These are phyloP conservation scores for Drosophila testacea DNA, from an alignment of 2,888 invertebrate genomes.

Conservation along the genomic window DNA sequence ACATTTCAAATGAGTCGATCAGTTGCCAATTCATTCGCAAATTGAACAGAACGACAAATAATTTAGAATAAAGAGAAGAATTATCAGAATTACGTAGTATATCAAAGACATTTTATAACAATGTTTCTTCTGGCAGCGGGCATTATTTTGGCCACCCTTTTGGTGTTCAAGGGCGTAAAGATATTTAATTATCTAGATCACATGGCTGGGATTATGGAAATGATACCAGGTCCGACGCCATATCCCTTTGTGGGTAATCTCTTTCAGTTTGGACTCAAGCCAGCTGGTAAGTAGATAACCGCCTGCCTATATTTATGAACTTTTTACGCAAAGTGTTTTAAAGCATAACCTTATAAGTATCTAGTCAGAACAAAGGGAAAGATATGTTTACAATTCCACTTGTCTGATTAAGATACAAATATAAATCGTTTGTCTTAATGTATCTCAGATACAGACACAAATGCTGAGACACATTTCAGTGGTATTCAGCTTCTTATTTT, in stretches of 20 bases:
- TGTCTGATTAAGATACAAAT: slow-evolving; percentile 6
- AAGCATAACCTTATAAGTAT: neutral
- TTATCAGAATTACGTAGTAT: neutral
- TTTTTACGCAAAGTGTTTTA: slow-evolving; percentile 20
- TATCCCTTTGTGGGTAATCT: slow-evolving; percentile 83
- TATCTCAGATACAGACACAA: slow-evolving; percentile 4
- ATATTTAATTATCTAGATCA: slow-evolving; percentile 81
- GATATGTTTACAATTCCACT: slow-evolving; percentile 1
- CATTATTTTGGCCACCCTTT: slow-evolving; percentile 69
- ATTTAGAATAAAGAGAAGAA: neutral
- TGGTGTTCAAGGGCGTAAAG: slow-evolving; percentile 77
- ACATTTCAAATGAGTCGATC: slow-evolving; percentile 16
- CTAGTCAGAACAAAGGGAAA: neutral
- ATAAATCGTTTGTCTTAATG: neutral
- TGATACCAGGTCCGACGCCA: slow-evolving; percentile 82
- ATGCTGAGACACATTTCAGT: slow-evolving; percentile 5
- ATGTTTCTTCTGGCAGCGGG: slow-evolving; percentile 75
- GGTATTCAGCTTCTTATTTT: slow-evolving; percentile 2
- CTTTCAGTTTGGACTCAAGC: slow-evolving; percentile 80
- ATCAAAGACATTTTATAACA: neutral
- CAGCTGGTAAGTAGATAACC: slow-evolving; percentile 70
- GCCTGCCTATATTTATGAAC: slow-evolving; percentile 70
- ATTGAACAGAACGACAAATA: slow-evolving; percentile 15
- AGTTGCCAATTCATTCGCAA: slow-evolving; percentile 30
- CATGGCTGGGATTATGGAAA: slow-evolving; percentile 82